Base-by-base conservation (phyloP, 2,888 invertebrate genomes). In the Drosophila quinaria region DNA sequence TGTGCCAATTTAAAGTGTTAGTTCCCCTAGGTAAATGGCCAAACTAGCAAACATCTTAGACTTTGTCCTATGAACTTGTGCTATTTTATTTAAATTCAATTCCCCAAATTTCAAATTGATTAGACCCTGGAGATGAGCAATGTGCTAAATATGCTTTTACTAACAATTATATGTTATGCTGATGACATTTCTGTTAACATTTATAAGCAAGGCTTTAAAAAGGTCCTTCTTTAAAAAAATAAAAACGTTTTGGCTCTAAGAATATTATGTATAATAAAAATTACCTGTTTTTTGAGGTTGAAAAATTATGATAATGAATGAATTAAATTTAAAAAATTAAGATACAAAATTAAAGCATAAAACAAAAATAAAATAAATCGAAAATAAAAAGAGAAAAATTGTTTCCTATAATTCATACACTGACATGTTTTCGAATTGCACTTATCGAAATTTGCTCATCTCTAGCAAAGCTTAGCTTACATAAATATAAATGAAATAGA, bases 1-100 rank as follows among this genome's bases (percentile, higher is more conserved):
- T 47, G 37, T 51, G 44, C 13, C 56, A 42, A 56, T 15, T 37
- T 39, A 25, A 46, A 56, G 33, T 62, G 60, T 59, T 75, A 79
- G 74, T 19, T 39, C 22, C 63, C 47, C 59, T 74, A 56, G 71
- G 49, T 33, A 58, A 15, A 15, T 52, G 55, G 15, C 29, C 59
- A 39, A 44, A 13, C 15, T 49, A 78, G 56, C 58, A 41, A 47
- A 25, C 4, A 22, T 44, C 17, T 55, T 41, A 58, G 1, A 37
- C 0, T n/a, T 46, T 44, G 19, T 42, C 52, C 13, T 46, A 67
- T 62, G 52, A 29, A 58, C 31, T 6, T 44, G 25, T 41, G n/a
- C 46, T 29, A 33, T 29, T 70, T 52, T 17, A 1, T 19, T 13
- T 31, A 10, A 17, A 25, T 50, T 56, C 13, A 31, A 13, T 25